Evolutionary conservation across 1,140 invertebrate species (phyloP), one percentile per base, ranked within the genome.

Genomic region (Dinoponera quadriceps): DNA sequence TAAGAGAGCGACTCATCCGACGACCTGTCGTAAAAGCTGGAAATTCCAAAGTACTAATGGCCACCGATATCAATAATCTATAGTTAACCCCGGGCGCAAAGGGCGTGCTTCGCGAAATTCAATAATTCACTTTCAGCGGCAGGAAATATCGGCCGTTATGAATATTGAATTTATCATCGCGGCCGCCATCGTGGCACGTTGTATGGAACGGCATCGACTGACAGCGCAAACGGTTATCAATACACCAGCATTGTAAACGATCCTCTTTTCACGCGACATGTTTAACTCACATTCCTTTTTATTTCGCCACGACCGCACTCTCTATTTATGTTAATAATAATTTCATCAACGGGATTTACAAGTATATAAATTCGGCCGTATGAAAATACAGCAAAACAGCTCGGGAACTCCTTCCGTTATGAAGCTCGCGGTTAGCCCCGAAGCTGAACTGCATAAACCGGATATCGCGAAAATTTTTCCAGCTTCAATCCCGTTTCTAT

Each of bases 381-480:
- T 22, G 29, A 71, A 80, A 57, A 48, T 71, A 27, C 59, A 48
- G 75, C 9, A 16, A 80, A 80, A 71, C 75, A 38, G 20, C 27
- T 38, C 14, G 22, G 44, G 2, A 69, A 80, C 38, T 57, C n/a
- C 14, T 11, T 78, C 57, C n/a, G n/a, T 71, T 33, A 57, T 33
- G 69, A 59, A 57, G 25, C 38, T 71, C 33, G 27, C 33, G 22
- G 27, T 29, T 65, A 82, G 51, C 49, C 7, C 33, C 13, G 72
- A 82, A 75, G 72, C 59, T 48, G 69, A 73, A 73, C n/a, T 25
- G 48, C 38, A 18, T 75, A 82, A 82, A 77, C 25, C 14, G 11
- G 13, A 49, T 51, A 60, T 82, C 59, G 60, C 59, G 72, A 65
- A 77, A 77, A 82, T 82, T 65, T 82, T n/a, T 55, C 59, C 33